These are phyloP conservation scores for Scelioninae gen. 1 DNA, from an alignment of 2,888 invertebrate genomes.

Conservation along the genomic window DNA sequence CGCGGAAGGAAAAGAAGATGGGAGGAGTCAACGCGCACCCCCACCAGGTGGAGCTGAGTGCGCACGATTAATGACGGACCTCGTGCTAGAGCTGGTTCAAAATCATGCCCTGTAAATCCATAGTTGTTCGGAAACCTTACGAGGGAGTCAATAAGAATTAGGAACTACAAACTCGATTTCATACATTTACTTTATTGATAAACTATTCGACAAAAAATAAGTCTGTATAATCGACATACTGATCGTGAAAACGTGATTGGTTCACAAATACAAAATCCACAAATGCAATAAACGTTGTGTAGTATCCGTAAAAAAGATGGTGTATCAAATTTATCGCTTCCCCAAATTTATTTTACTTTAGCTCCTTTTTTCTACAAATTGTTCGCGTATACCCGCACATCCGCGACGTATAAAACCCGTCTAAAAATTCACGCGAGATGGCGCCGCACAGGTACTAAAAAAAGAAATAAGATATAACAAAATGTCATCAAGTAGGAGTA, in stretches of 20 bases:
- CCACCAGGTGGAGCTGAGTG: conserved; percentile 86
- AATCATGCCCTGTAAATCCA: conserved; percentile 85
- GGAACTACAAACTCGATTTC: conserved; percentile 33
- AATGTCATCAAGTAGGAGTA: conserved; percentile 2
- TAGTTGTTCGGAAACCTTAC: background rate
- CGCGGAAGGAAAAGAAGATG: conserved; percentile 79
- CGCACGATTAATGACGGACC: conserved; percentile 88
- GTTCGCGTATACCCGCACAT: background rate
- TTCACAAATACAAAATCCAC: conserved; percentile 61
- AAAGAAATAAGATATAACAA: no score
- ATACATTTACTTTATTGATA: conserved; percentile 68
- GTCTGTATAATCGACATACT: conserved; percentile 62
- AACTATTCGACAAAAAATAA: conserved; percentile 66
- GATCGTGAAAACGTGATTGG: conserved; percentile 56
- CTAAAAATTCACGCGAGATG: conserved; percentile 4
- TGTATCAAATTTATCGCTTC: no score
- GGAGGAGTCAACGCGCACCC: conserved; percentile 84
- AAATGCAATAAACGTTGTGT: conserved; percentile 63
- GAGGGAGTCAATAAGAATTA: background rate
- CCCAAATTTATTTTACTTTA: conserved; percentile 38
- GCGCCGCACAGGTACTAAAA: no score
- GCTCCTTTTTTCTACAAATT: conserved; percentile 33
- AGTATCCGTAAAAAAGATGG: conserved; percentile 51
- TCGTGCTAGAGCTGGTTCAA: conserved; percentile 88
- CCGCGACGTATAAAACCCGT: conserved; percentile 17